Evolutionary conservation across 2,113 vertebrate species (phyloP), one percentile per base, ranked within the genome.

Genomic region (Chionis minor): DNA sequence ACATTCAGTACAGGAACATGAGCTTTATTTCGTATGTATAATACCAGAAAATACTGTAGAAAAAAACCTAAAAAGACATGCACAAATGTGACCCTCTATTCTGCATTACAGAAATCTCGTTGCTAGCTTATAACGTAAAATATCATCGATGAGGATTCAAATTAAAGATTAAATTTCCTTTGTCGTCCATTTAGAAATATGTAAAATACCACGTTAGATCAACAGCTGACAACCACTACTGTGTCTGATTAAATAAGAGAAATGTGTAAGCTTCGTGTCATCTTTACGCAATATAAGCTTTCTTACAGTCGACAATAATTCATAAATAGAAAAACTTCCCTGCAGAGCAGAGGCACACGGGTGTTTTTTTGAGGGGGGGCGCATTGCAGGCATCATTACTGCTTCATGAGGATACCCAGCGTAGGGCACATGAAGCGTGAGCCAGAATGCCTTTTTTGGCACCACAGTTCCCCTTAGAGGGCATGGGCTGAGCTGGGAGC

Each of bases 261-360:
- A 82, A 67, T 24, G 30, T 1, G 2, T 51, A 71, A 81, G 23
- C 14, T 85, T 81, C 0, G 0, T 35, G 47, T 16, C 4, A 1
- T 47, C 56, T 85, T 75, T 66, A 62, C 24, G 77, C 49, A 74
- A 26, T 28, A 5, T 6, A 62, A 62, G 20, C 12, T 1, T 55
- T 74, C 23, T 40, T 77, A 23, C 16, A n/a, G 51, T n/a, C 0
- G 0, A n/a, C 4, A 58, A 28, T 33, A 71, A 51, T 40, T 70
- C 32, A 21, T 26, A 22, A 72, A 47, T 6, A 58, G 62, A 22
- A 11, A 22, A 28, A 77, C 22, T 74, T 84, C 47, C 24, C n/a
- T 59, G 72, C 59, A 89, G 38, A 89, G n/a, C 26, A 63, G n/a
- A 45, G 47, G 13, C 54, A 81, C 1, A 5, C 8, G 14, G 49